phyloP scores from a whole-genome alignment of 1,140 invertebrate species.

The Cepaea nemoralis region DNA sequence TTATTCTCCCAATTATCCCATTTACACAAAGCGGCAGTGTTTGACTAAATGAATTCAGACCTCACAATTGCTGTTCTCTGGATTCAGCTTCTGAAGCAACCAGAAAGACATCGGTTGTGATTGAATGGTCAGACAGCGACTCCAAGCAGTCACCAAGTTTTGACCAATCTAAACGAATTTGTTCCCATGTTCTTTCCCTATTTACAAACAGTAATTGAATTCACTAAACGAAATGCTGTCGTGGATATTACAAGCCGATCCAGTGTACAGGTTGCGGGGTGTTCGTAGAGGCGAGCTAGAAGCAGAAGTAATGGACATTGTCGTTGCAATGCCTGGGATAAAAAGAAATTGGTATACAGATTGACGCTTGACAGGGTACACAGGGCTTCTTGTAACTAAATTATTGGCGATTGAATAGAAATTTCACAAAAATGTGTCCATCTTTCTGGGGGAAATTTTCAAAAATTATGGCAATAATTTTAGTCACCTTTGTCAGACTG shows the following conservation, averaged over 20 bases:
- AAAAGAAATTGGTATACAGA: background rate
- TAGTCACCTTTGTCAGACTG: no score
- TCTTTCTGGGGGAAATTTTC: no score
- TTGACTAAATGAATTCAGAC: conserved; percentile 16
- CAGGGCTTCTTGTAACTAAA: background rate
- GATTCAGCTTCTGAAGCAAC: background rate
- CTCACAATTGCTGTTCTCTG: conserved; percentile 12
- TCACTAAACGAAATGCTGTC: conserved; percentile 24
- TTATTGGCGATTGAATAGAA: background rate
- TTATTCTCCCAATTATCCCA: no score
- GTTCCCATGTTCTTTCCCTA: background rate
- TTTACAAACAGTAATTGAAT: conserved; percentile 19
- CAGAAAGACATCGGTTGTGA: conserved; percentile 2
- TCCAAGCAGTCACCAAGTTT: background rate
- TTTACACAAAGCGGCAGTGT: no score
- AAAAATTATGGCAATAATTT: no score
- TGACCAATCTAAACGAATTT: conserved; percentile 8
- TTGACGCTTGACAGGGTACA: background rate
- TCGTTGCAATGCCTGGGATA: background rate
- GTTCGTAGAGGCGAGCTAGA: no score
- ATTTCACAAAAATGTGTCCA: background rate
- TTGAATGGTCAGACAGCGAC: background rate
- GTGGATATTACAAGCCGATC: background rate
- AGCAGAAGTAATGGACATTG: background rate
- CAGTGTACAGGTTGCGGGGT: no score